phyloP scores from a whole-genome alignment of 2,888 invertebrate species.

The Drosophila subsilvestris region DNA sequence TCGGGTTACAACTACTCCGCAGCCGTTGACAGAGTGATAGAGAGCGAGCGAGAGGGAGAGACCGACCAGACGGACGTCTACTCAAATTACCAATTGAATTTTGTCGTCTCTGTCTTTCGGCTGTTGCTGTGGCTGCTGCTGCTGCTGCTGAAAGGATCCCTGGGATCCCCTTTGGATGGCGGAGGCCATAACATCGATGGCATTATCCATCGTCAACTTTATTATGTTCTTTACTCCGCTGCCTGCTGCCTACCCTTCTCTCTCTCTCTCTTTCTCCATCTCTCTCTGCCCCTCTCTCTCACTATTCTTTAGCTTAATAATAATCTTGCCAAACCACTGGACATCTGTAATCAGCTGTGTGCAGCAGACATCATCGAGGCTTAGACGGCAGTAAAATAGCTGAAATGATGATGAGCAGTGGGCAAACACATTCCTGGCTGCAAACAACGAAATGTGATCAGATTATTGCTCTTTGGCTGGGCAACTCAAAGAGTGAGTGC shows the following conservation, averaged over 20 bases:
- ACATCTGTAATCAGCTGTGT: constrained; percentile 12
- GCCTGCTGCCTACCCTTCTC: neutral
- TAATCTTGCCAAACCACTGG: constrained; percentile 15
- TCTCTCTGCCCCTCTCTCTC: neutral
- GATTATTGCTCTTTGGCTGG: too few species aligned
- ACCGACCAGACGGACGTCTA: constrained; percentile 3
- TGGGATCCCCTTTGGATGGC: constrained; percentile 1
- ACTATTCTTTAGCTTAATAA: neutral
- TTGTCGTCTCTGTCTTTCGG: constrained; percentile 19
- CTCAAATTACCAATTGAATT: constrained; percentile 46
- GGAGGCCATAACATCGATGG: constrained; percentile 18
- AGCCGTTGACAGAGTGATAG: too few species aligned
- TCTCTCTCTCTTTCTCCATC: neutral
- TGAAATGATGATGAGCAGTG: constrained; percentile 18
- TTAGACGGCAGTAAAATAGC: constrained; percentile 27
- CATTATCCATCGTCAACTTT: constrained; percentile 22
- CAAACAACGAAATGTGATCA: too few species aligned
- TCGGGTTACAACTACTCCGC: constrained; percentile 23
- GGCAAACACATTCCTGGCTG: neutral
- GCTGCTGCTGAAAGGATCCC: constrained; percentile 5
- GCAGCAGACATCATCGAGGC: neutral
- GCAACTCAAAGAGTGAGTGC: too few species aligned
- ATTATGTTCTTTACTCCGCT: constrained; percentile 3
- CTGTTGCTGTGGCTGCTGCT: neutral
- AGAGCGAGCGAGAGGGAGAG: neutral